Percentiles rank a stretch among this genome's conserved stretches.
phyloP scores from a whole-genome alignment of 2,113 vertebrate species.

The Cyanocitta stelleri region DNA sequence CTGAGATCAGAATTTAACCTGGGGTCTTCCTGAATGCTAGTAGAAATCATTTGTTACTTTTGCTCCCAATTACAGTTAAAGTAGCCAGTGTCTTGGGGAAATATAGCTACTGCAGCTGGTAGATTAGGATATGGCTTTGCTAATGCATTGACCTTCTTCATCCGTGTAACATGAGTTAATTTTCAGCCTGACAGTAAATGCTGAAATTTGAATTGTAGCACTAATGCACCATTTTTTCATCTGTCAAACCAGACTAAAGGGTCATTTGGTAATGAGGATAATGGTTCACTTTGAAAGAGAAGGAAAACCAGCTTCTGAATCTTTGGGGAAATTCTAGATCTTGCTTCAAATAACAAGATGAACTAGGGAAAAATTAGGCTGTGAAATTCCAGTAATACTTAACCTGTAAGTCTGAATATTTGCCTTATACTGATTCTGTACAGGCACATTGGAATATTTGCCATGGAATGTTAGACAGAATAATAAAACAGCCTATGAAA shows the following conservation, averaged over 20 bases:
- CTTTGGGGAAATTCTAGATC: background rate
- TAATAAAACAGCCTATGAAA: background rate
- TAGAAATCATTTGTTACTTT: slow-evolving; percentile 35
- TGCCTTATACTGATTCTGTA: background rate
- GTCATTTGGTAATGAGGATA: slow-evolving; percentile 34
- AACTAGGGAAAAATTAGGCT: background rate
- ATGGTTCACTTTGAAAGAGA: slow-evolving; percentile 51
- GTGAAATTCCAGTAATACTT: background rate
- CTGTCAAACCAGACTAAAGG: slow-evolving; percentile 26
- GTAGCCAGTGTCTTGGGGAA: slow-evolving; percentile 12
- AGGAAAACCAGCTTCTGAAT: background rate
- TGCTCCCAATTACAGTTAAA: slow-evolving; percentile 45
- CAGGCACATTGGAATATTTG: background rate
- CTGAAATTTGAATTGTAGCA: slow-evolving; percentile 40
- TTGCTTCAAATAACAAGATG: background rate
- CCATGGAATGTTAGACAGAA: background rate
- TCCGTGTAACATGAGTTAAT: slow-evolving; percentile 32
- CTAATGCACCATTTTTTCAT: slow-evolving; percentile 40
- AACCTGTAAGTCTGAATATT: background rate
- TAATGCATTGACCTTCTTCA: slow-evolving; percentile 52
- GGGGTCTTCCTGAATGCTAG: background rate
- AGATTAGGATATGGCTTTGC: slow-evolving; percentile 39
- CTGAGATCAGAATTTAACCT: slow-evolving; percentile 17
- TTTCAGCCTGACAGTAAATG: slow-evolving; percentile 40
- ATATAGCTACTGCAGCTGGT: background rate